A percentile compares a stretch with the other conserved stretches of the same genome.
These are phyloP conservation scores for Caenorhabditis tropicalis DNA, from an alignment of 1,140 invertebrate genomes.

Conservation along the genomic window DNA sequence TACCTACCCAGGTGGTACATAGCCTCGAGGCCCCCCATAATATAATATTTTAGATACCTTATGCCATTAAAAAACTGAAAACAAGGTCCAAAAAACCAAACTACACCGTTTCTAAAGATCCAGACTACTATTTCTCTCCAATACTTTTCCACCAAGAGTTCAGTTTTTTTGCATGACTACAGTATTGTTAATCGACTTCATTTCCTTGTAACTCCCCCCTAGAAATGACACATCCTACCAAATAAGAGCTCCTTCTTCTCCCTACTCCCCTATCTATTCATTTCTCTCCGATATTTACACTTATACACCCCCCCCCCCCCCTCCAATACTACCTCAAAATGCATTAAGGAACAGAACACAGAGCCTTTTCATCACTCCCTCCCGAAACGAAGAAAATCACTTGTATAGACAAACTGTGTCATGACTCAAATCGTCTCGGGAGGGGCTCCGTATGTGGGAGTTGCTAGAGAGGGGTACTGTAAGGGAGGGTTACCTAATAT, in stretches of 20 bases:
- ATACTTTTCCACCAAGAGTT: too few species aligned
- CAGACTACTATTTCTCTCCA: too few species aligned
- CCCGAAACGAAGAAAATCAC: neutral
- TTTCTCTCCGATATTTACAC: slow-evolving; percentile 8
- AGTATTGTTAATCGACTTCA: neutral
- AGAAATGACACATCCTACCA: neutral
- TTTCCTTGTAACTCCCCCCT: neutral
- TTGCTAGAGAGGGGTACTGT: neutral
- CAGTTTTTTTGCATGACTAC: neutral
- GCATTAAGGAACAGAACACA: slow-evolving; percentile 27
- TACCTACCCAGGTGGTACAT: too few species aligned
- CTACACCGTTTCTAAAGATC: too few species aligned
- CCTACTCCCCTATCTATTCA: slow-evolving; percentile 20
- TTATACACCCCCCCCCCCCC: neutral
- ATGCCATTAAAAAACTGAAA: too few species aligned
- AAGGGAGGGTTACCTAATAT: neutral
- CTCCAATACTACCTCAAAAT: neutral
- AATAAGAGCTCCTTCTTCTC: neutral
- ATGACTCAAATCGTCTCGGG: slow-evolving; percentile 11
- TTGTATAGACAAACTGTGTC: slow-evolving; percentile 28
- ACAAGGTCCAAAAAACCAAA: too few species aligned
- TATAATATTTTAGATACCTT: too few species aligned
- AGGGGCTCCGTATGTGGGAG: neutral
- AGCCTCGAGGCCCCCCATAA: too few species aligned
- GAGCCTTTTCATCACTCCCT: neutral